A percentile compares a stretch with the other conserved stretches of the same genome.
Conservation (phyloP, 2,113 vertebrate genomes). For the Naja naja region DNA sequence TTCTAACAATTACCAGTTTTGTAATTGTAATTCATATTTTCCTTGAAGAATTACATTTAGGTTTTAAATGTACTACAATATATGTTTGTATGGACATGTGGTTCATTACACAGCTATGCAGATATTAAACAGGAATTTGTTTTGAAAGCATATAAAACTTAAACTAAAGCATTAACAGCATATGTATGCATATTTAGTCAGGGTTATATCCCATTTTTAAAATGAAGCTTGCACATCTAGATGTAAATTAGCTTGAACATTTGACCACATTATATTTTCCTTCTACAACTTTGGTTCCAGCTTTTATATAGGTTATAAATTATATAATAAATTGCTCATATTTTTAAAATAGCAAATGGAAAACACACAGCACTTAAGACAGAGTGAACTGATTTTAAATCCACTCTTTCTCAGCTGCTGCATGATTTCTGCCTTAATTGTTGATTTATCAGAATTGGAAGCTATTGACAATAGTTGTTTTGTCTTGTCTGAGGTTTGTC, state of each 20-base stretch:
- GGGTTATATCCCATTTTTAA: neutral
- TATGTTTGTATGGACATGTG: neutral
- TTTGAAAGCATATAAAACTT: slow-evolving; percentile 2
- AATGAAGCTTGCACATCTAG: neutral
- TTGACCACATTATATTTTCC: neutral
- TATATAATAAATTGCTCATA: neutral
- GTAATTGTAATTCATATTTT: slow-evolving; percentile 54
- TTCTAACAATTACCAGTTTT: slow-evolving; percentile 53
- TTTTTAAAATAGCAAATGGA: neutral
- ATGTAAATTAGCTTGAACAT: neutral
- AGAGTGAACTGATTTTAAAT: neutral
- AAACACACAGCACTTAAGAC: no score
- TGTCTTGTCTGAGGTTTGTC: neutral
- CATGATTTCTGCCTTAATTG: neutral
- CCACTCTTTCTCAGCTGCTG: neutral
- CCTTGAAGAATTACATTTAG: slow-evolving; percentile 46
- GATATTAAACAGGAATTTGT: neutral
- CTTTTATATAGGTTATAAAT: slow-evolving; percentile 7
- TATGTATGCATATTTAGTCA: neutral
- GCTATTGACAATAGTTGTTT: neutral
- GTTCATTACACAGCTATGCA: neutral
- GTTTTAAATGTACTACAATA: slow-evolving; percentile 2
- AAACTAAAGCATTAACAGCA: neutral
- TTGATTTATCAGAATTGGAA: neutral
- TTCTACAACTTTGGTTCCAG: neutral